phyloP scores from a whole-genome alignment of 2,888 invertebrate species.

The Drosophila merina region DNA sequence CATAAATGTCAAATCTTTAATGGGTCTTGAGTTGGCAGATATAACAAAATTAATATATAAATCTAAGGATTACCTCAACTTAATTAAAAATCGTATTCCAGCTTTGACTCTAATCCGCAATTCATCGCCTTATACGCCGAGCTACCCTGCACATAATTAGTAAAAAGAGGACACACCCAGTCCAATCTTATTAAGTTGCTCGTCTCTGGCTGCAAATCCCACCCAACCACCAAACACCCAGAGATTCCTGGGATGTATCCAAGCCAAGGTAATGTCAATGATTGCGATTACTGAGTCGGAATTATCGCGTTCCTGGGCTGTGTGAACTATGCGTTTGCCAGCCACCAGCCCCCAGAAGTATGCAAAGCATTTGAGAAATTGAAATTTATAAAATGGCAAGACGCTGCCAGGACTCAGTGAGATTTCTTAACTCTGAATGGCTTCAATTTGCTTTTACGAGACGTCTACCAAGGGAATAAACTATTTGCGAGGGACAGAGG shows the following conservation, averaged over 20 bases:
- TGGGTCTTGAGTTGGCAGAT: no score
- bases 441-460: constrained; percentile 73
- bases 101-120: neutral
- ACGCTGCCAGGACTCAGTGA: constrained; percentile 42
- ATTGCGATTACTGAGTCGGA: constrained; percentile 41
- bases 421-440: constrained; percentile 77
- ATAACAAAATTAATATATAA: no score
- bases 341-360: constrained; percentile 55
- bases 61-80: neutral
- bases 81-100: neutral
- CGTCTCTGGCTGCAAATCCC: neutral
- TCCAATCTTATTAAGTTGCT: constrained; percentile 9
- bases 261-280: constrained; percentile 44
- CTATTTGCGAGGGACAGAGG: constrained; percentile 60
- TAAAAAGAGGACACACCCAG: constrained; percentile 10
- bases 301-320: constrained; percentile 13
- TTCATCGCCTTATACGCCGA: neutral
- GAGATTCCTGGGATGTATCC: constrained; percentile 1
- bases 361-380: constrained; percentile 77
- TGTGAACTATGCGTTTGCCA: constrained; percentile 22
- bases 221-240: neutral
- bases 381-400: constrained; percentile 70
- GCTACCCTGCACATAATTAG: constrained; percentile 31
- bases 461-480: constrained; percentile 32
- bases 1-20: no score